Percentiles rank a stretch among this genome's conserved stretches.
Conservation (phyloP, 2,113 vertebrate genomes). For the Poeciliopsis prolifica region DNA sequence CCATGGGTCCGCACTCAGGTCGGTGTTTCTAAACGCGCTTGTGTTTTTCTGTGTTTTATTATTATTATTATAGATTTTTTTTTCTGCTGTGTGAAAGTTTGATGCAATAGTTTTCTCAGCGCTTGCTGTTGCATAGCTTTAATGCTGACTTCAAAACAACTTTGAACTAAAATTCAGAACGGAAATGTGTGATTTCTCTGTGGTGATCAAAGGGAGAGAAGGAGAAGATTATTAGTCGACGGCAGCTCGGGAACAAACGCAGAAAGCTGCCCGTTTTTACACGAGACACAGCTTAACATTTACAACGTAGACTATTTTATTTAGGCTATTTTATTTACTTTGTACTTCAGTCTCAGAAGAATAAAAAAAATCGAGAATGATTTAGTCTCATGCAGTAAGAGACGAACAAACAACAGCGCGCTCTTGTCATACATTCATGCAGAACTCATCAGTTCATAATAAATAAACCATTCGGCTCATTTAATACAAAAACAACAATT, state of each 20-base stretch:
- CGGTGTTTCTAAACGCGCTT: constrained; percentile 55
- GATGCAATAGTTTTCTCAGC: neutral
- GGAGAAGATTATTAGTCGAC: neutral
- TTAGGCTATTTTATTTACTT: neutral
- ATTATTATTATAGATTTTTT: too few relatives aligned
- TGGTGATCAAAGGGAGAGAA: neutral
- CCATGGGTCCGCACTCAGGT: constrained; percentile 96
- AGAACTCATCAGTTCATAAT: constrained; percentile 67
- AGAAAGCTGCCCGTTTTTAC: neutral
- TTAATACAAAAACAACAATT: constrained; percentile 47
- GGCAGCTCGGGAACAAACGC: neutral
- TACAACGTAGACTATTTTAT: neutral
- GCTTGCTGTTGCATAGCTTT: neutral
- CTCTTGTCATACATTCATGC: constrained; percentile 67
- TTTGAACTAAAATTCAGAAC: neutral
- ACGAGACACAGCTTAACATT: constrained; percentile 1
- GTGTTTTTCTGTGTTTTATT: neutral
- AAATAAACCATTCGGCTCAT: constrained; percentile 54
- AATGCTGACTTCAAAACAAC: neutral
- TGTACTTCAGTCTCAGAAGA: constrained; percentile 1
- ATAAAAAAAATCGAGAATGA: constrained; percentile 33
- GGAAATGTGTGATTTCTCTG: neutral
- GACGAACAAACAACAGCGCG: constrained; percentile 55
- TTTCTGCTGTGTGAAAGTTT: neutral
- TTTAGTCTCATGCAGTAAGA: constrained; percentile 27